phyloP scores from a whole-genome alignment of 2,113 vertebrate species.

The Onychostoma macrolepis region DNA sequence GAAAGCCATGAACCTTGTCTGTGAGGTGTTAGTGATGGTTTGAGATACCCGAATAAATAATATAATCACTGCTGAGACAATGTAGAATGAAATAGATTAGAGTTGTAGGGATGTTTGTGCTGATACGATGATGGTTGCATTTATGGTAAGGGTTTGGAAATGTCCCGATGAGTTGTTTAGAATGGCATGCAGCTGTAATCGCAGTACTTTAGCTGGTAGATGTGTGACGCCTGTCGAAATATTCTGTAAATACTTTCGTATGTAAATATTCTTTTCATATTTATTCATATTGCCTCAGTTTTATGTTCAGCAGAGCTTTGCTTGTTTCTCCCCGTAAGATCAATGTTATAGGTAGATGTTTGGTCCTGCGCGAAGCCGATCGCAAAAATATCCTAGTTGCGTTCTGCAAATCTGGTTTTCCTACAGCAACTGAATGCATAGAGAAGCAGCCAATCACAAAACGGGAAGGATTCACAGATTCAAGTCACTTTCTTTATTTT shows the following conservation, averaged over 20 bases:
- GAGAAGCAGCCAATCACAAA: not conserved
- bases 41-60: not conserved
- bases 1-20: not conserved
- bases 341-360: not conserved
- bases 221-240: constrained; percentile 31
- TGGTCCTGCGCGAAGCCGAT: not conserved
- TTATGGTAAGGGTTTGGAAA: not conserved
- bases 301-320: not conserved
- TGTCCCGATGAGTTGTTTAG: constrained; percentile 34
- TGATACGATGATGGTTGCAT: constrained; percentile 1
- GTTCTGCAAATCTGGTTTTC: not conserved
- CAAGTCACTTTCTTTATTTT: not conserved
- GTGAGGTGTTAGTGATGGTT: not conserved
- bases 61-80: constrained; percentile 15
- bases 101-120: constrained; percentile 19
- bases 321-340: not conserved
- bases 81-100: constrained; percentile 12
- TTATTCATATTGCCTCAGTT: constrained; percentile 68
- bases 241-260: constrained; percentile 71
- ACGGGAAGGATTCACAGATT: not conserved
- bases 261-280: constrained; percentile 71
- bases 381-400: not conserved
- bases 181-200: constrained; percentile 17
- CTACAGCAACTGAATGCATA: not conserved
- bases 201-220: constrained; percentile 23